Evolutionary conservation across 92 coral and sea anemone species (phyloP), one percentile per base, ranked within the genome.

Genomic region (Pocillopora grandis): DNA sequence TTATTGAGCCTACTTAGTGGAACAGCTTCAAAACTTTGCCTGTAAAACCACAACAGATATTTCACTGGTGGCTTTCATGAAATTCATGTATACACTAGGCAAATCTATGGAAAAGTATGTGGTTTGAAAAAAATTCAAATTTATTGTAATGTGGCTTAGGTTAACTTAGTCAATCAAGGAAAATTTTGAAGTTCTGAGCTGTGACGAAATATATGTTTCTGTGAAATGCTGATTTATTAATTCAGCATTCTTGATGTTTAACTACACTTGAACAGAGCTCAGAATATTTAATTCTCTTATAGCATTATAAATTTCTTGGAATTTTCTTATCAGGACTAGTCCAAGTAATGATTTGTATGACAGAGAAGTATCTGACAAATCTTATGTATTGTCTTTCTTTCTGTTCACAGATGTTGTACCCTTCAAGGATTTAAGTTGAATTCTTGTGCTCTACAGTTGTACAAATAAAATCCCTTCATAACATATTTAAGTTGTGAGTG

Each of bases 241-340:
- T 49, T 7, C 13, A 73, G 92, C 90, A 91, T 86, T 92, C 20
- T 63, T 93, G 97, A 88, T 84, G 75, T 81, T 61, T 35, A 80
- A 76, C 97, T 93, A 93, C 97, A 93, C 97, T 93, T 93, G 97
- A 93, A 6, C 97, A 89, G 97, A 93, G 97, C 97, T 93, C 94
- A 91, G 93, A 71, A n/a, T 58, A 57, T 8, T 35, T 17, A 19
- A 21, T 10, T 69, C 56, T 20, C 2, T 62, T 55, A 1, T 19
- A 62, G 5, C 9, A 42, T 17, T n/a, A 18, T 52, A 62, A 1
- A 56, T 15, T 75, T 21, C 12, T 72, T 27, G 27, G 35, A 18
- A 5, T 31, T 60, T 37, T 36, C 18, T 71, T 36, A 8, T 15
- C 42, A 1, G 9, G 58, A 17, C 27, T 14, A 13, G 56, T 35